Base-by-base conservation (phyloP, 2,888 invertebrate species). In the Athalia rosae region DNA sequence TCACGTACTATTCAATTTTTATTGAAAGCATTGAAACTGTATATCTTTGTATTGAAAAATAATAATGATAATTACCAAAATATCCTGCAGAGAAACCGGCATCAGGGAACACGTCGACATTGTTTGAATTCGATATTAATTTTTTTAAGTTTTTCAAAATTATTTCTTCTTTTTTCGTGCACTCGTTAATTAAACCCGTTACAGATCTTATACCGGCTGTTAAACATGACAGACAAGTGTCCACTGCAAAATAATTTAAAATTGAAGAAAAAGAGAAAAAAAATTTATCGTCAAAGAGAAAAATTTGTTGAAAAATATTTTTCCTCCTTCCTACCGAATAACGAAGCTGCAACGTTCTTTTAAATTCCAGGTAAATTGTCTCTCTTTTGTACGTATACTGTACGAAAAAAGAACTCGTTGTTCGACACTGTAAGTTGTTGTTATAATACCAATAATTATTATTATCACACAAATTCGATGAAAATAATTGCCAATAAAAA, bases 21-120 rank as follows among this genome's bases (percentile, higher is more conserved):
- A n/a, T 48, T 9, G 4, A 11, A 15, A 11, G 48, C n/a, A 63
- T 7, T 45, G 4, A 6, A 2, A 8, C 45, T 45, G 4, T 5
- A 66, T 1, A 9, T 8, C 48, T 11, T 59, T 50, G 50, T 11
- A 11, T 13, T 48, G 66, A 7, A 8, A 8, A 45, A n/a, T 71
- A 58, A 43, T 13, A 0, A 13, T 3, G 64, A 78, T 85, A 86
- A 85, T 89, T 88, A 89, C 89, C 89, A 89, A 81, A 83, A 89
- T 89, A 83, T 89, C 89, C 84, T 88, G 89, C 82, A 89, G 84
- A 50, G 89, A 89, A 67, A 89, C 89, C 81, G 89, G 89, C 88
- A 89, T 89, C 84, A 89, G 85, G 79, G 89, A 89, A 81, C 89
- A 89, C 82, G 87, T 88, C 82, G 89, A 87, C 89, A 89, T 79